Base-by-base conservation (phyloP, 2,888 invertebrate species). In the Sesia apiformis region DNA sequence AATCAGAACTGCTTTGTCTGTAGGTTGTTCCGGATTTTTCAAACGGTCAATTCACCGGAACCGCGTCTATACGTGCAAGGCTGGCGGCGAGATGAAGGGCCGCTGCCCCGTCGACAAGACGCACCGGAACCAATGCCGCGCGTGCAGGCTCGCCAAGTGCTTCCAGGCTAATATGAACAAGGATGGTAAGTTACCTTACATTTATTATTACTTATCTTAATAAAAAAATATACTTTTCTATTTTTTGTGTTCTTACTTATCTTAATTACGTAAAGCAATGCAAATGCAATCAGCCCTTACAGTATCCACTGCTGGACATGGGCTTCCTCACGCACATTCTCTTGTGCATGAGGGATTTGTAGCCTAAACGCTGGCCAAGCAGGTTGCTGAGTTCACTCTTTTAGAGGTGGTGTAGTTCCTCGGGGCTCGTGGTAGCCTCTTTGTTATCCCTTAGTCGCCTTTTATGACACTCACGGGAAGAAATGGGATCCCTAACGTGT, bases 131-230 rank as follows among this genome's bases (percentile, higher is more conserved):
- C 98, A 98, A 89, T 98, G 98, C 86, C 92, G 98, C 59, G 98
- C 98, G 63, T 98, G 98, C 84, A 91, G 98, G 56, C 93, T 98
- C 60, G 94, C 95, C 72, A 98, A 98, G 90, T 98, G 98, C 84
- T 98, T 98, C 81, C 95, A 96, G 80, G 97, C 97, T 55, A 95
- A 96, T 69, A 98, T 98, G 98, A 98, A 98, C 85, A 97, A 97
- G 90, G 98, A 98, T 87, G 98, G 98, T 98, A 84, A 95, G 96
- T 88, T 38, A 0, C 53, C n/a, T 38, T 42, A 42, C 7, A 2
- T 42, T 5, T 38, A 39, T 23, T 38, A 5, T 6, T 50, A 38
- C 7, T 50, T 50, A 38, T 23, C 4, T 50, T 50, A 39, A 4
- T 50, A 50, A 50, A 3, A 6, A 50, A 38, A 4, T 4, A 46